Conservation (phyloP, 2,888 invertebrate genomes). For the Ochropleura plecta region DNA sequence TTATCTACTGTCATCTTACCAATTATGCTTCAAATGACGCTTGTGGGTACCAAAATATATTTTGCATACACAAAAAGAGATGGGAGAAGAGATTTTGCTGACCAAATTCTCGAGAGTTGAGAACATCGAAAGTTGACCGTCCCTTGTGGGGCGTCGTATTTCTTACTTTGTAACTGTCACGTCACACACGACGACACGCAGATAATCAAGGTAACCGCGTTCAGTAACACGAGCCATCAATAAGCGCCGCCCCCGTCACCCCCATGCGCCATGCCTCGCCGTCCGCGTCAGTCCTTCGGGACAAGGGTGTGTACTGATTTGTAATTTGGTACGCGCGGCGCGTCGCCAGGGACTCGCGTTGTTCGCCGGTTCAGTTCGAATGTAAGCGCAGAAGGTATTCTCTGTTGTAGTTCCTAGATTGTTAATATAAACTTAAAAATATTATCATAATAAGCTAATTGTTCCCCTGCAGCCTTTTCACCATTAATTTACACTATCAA, state of each 20-base stretch:
- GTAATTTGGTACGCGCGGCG: conserved; percentile 69
- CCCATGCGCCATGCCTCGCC: conserved; percentile 24
- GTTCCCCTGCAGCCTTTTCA: not conserved
- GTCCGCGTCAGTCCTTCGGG: conserved; percentile 52
- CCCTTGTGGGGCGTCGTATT: conserved; percentile 37
- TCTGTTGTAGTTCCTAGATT: not conserved
- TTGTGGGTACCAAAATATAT: not conserved
- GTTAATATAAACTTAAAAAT: not conserved
- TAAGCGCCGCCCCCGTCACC: conserved; percentile 55
- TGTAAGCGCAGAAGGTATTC: conserved; percentile 20
- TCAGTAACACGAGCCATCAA: conserved; percentile 71
- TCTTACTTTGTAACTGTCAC: conserved; percentile 51
- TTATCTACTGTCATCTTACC: not conserved
- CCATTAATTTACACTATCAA: not conserved
- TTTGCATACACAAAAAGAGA: not conserved
- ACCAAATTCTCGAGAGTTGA: conserved; percentile 30
- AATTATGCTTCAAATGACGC: too few species aligned
- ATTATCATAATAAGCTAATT: not conserved
- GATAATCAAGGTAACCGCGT: conserved; percentile 66
- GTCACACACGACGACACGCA: conserved; percentile 53
- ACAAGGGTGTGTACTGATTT: conserved; percentile 70
- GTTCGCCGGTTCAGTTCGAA: not conserved
- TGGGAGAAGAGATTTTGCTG: not conserved
- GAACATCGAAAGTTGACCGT: conserved; percentile 27
- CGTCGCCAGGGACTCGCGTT: conserved; percentile 40